Evolutionary conservation across 1,140 invertebrate species (phyloP), one percentile per base, ranked within the genome.

Genomic region (Drosophila micromelanica): DNA sequence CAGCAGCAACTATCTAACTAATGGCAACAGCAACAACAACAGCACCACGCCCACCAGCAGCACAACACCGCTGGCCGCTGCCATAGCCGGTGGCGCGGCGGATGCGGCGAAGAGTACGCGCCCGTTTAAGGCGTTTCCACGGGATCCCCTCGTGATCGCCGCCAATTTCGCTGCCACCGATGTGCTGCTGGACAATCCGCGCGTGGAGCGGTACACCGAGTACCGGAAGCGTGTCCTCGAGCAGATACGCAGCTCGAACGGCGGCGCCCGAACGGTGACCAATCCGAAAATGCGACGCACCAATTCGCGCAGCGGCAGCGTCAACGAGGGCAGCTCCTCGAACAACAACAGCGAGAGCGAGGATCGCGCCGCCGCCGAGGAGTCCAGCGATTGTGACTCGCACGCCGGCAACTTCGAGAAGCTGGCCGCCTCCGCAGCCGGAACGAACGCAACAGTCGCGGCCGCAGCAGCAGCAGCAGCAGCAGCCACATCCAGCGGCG

Each of bases 81-180:
- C 32, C 32, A 35, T 35, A 27, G 38, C 42, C 59, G 57, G 51
- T 27, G 52, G 56, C 32, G 42, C 45, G 5, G 42, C 45, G 5
- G 80, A 86, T 17, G 27, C 13, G 0, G 37, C 48, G 9, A 91
- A 91, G 55, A 77, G 46, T 6, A 91, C 93, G 0, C 93, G 95
- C 32, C 96, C 94, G 2, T 96, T 96, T 79, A 95, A 96, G 90
- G 95, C 95, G 0, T 96, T 96, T 75, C 95, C 95, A 0, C 94
- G 95, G 61, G 94, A 96, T 82, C 94, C 95, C 0, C 72, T 96
- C 0, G 92, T 93, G 0, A 92, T 96, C 5, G 93, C 94, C 0
- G 90, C 94, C 0, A 92, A 93, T 3, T 91, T 92, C 42, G 90
- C 92, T 0, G 81, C 93, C 7, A 86, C 91, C 7, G 93, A 93